Evolutionary conservation across 92 coral and sea anemone species (phyloP), one percentile per base, ranked within the genome.

Genomic region (Siderastrea radians): DNA sequence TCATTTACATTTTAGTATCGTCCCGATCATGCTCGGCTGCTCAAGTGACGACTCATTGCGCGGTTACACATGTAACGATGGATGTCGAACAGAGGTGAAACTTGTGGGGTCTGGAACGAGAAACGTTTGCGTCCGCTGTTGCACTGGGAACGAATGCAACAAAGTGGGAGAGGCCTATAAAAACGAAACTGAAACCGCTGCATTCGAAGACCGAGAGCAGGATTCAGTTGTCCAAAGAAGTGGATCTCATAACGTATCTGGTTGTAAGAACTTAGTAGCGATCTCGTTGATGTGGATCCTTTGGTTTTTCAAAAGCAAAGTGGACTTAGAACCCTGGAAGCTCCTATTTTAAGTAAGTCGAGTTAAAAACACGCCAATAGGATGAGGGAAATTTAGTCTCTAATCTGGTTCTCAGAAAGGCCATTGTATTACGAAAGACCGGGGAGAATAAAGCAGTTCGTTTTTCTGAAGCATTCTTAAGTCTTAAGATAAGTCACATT

Each of bases 131-230:
- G 86, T 90, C 76, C 81, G 80, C 12, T 93, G 96, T 68, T 93
- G 96, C 76, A 62, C 85, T 86, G 96, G 91, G 13, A 49, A 93
- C 77, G 77, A 86, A 44, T 93, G 96, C 69, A 93, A 93, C 74
- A 59, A 64, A 72, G 13, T 17, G 3, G 73, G 38, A 61, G 52
- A n/a, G 54, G 43, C 65, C 16, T 17, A 12, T 10, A 48, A 45
- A 43, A 84, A 84, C 68, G 49, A 50, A 13, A 73, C 79, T 73
- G 80, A 74, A 84, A 74, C 69, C 7, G 58, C 58, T 1, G 77
- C 17, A 49, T 3, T 68, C 2, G 64, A 1, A 81, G 15, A 15
- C 66, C 50, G 16, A 58, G 63, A 19, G 53, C 26, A 44, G 65
- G 69, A 82, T 57, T 14, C 78, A 54, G 49, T 44, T 60, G 74